Evolutionary conservation across 2,113 vertebrate genomes (phyloP).

Genomic region (Anoplopoma fimbria): DNA sequence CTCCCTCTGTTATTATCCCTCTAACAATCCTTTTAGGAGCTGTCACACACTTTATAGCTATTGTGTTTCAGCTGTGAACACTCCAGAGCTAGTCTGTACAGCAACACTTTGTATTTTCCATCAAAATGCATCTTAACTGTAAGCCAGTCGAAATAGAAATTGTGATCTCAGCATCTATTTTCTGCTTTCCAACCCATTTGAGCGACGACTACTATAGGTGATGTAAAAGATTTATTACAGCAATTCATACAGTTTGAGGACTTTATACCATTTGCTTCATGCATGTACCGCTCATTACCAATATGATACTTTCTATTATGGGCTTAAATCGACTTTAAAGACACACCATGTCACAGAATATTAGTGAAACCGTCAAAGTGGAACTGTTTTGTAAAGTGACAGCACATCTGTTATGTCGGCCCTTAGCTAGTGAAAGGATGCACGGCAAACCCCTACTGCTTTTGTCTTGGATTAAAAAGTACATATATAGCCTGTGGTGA

Average conservation of each 20-base stretch:
- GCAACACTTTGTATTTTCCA: constrained; percentile 65
- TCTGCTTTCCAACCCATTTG: constrained; percentile 32
- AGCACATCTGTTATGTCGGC: constrained; percentile 53
- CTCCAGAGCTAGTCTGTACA: constrained; percentile 39
- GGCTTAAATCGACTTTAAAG: constrained; percentile 17
- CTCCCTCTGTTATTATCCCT: constrained; percentile 78
- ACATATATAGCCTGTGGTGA: constrained; percentile 61
- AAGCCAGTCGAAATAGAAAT: constrained; percentile 59
- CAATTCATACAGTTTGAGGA: constrained; percentile 31
- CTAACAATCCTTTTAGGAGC: constrained; percentile 83
- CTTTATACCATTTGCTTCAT: constrained; percentile 23
- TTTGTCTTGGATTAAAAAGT: constrained; percentile 73
- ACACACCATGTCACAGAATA: constrained; percentile 22
- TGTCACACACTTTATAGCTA: constrained; percentile 80
- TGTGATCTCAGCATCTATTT: constrained; percentile 37
- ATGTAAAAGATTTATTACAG: constrained; percentile 24
- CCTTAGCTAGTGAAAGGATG: constrained; percentile 38
- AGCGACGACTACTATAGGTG: constrained; percentile 7
- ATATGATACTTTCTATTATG: constrained; percentile 29
- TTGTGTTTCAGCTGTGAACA: constrained; percentile 74
- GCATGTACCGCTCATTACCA: constrained; percentile 12
- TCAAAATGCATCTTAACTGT: constrained; percentile 60
- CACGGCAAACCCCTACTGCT: constrained; percentile 52
- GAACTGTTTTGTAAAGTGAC: constrained; percentile 25
- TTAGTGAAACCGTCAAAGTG: constrained; percentile 32